Conservation (phyloP, 2,888 invertebrate species). For the Rambutsinella grinnellia region DNA sequence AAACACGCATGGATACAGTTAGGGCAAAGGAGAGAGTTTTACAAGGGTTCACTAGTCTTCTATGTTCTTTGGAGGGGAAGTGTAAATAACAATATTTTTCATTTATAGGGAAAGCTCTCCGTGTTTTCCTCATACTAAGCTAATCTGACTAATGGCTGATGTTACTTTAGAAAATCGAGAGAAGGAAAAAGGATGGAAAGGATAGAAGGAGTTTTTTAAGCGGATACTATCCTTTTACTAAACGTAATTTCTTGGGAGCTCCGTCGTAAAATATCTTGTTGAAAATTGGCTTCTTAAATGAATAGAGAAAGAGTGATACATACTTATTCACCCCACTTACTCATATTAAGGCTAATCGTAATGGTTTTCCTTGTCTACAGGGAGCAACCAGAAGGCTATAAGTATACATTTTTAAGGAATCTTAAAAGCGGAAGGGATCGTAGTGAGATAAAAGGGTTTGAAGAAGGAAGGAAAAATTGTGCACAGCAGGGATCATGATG, state of each 20-base stretch:
- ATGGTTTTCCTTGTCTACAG: constrained; percentile 16
- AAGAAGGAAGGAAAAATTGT: not conserved
- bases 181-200: constrained; percentile 8
- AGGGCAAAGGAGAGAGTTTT: not conserved
- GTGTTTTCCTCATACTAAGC: not conserved
- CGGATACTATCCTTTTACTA: no score
- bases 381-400: constrained; percentile 2
- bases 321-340: not conserved
- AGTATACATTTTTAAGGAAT: not conserved
- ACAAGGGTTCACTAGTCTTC: not conserved
- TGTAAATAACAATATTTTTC: constrained; percentile 7
- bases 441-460: not conserved
- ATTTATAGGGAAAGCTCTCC: not conserved
- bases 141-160: constrained; percentile 47
- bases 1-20: no score
- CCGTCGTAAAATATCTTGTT: not conserved
- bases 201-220: not conserved
- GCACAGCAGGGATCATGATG: not conserved
- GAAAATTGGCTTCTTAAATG: not conserved
- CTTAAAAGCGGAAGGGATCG: not conserved
- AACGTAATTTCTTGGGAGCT: not conserved
- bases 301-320: not conserved
- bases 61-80: not conserved
- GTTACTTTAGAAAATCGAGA: constrained; percentile 41
- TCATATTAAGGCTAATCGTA: constrained; percentile 32